phyloP scores from a whole-genome alignment of 2,797 vertebrate species.

The Enteromius mattozi region DNA sequence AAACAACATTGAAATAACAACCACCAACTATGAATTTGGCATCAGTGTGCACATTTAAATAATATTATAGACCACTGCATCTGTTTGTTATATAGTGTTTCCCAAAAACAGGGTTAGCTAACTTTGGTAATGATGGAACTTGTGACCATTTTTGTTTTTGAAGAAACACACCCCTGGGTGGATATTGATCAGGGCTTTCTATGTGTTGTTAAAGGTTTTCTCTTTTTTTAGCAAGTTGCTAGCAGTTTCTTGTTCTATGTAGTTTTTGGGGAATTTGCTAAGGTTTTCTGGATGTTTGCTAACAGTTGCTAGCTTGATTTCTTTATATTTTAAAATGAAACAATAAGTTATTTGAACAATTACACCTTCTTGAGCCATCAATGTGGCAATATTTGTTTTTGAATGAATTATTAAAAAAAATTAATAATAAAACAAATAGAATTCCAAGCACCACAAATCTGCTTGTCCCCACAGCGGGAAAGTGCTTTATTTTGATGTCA shows the following conservation, averaged over 20 bases:
- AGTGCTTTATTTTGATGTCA: no score
- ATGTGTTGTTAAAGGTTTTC: background rate
- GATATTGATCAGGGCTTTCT: background rate
- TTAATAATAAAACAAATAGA: no score
- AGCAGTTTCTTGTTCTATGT: background rate
- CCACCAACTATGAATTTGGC: conserved; percentile 63
- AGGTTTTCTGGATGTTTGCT: background rate
- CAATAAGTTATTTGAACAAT: no score
- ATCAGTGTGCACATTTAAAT: conserved; percentile 60
- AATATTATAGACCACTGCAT: conserved; percentile 56
- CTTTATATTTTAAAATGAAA: no score
- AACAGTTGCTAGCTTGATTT: background rate
- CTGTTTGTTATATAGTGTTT: conserved; percentile 53
- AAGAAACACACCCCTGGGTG: background rate
- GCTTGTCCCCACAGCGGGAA: no score
- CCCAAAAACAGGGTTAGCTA: background rate
- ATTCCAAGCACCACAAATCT: no score
- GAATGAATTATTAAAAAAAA: no score
- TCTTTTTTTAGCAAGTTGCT: background rate
- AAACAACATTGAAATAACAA: conserved; percentile 59
- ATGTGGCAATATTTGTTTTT: no score
- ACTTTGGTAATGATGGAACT: background rate
- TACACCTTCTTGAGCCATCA: no score
- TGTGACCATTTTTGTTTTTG: background rate
- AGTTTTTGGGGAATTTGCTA: no score